A percentile compares a stretch with the other conserved stretches of the same genome.
These are phyloP conservation scores for Coleophora deauratella DNA, from an alignment of 2,888 invertebrate genomes.

Conservation along the genomic window DNA sequence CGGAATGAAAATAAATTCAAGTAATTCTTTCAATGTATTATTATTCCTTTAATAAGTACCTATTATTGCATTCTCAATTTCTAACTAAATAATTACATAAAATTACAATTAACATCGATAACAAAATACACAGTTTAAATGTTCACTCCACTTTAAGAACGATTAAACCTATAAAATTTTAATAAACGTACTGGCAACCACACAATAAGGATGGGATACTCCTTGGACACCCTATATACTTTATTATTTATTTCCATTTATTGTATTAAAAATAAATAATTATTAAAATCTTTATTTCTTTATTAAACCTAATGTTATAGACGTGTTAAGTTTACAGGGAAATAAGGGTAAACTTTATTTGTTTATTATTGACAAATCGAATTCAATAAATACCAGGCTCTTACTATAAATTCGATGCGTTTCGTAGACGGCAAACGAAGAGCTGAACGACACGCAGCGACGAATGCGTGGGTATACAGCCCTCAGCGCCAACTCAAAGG, in stretches of 20 bases:
- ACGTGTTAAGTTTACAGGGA: slow-evolving; percentile 9
- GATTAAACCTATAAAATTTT: not conserved
- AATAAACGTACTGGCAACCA: slow-evolving; percentile 11
- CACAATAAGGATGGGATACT: slow-evolving; percentile 20
- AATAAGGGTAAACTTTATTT: slow-evolving; percentile 42
- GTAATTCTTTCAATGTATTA: too few relatives aligned
- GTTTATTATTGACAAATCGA: slow-evolving; percentile 62
- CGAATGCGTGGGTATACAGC: slow-evolving; percentile 3
- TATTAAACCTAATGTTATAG: slow-evolving; percentile 22
- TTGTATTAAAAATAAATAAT: too few relatives aligned
- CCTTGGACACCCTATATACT: slow-evolving; percentile 23
- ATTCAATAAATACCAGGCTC: slow-evolving; percentile 65
- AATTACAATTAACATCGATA: too few relatives aligned
- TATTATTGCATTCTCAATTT: too few relatives aligned
- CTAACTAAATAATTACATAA: too few relatives aligned
- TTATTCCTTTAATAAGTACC: too few relatives aligned
- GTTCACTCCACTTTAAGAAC: too few relatives aligned
- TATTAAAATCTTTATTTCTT: slow-evolving; percentile 10
- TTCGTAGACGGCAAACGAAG: slow-evolving; percentile 18
- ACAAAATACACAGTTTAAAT: too few relatives aligned
- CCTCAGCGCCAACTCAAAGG: too few relatives aligned
- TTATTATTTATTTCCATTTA: slow-evolving; percentile 6
- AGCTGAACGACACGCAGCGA: slow-evolving; percentile 16
- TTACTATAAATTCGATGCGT: slow-evolving; percentile 62
- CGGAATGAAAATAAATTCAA: too few relatives aligned